Base-by-base conservation (phyloP, 2,888 invertebrate genomes). In the Frankliniella fusca region DNA sequence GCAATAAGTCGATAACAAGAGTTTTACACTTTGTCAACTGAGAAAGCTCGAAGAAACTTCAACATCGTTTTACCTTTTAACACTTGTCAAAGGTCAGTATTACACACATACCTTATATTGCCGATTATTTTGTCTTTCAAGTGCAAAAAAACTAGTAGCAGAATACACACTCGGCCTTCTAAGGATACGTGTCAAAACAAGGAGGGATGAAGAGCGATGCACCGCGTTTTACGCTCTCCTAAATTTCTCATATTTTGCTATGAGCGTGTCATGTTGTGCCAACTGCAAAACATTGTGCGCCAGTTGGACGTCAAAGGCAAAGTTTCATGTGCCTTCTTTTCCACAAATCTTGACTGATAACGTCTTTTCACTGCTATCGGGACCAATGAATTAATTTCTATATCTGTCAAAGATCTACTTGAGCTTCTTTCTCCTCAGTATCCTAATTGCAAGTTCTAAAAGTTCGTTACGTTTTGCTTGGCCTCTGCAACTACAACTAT, bases 391-490 rank as follows among this genome's bases (percentile, higher is more conserved):
- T 27, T 27, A 12, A 23, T 76, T 27, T n/a, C 11, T 76, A 10
- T 18, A 61, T 7, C 23, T 27, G 23, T 23, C 70, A 27, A 11
- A 27, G 27, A 76, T 1, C 9, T 27, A 27, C 27, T 11, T 23
- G 27, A 8, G 8, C 27, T 27, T 76, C 70, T 8, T 27, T 76
- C 27, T 3, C 2, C 0, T 27, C 70, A 76, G 12, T 76, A 27
- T 76, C 70, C 10, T 12, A 8, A 1, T 76, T 10, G 23, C 23
- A 76, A 27, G 27, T 76, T 76, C 10, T 23, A 76, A 76, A 76
- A 76, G 70, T 76, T 76, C 70, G 70, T 76, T 76, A 76, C 70
- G 70, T 76, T 76, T 70, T 27, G 27, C 70, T 76, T 54, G 54
- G 27, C 70, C 27, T 76, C 27, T 23, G 54, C 54, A 18, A 18